Base-by-base conservation (phyloP, 2,113 vertebrate genomes). In the Gadus macrocephalus region DNA sequence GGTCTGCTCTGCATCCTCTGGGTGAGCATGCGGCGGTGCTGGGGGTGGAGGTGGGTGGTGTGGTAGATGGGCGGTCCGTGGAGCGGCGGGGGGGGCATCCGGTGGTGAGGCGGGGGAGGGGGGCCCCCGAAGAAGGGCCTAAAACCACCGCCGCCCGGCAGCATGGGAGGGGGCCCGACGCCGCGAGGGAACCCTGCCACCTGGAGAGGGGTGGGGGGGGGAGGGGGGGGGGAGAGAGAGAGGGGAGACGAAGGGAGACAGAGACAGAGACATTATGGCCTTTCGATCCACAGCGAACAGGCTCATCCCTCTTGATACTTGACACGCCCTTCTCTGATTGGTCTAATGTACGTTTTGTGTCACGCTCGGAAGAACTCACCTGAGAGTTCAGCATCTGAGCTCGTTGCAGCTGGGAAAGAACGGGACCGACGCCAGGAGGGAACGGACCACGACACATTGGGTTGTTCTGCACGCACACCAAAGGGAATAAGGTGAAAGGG, bases 21-120 rank as follows among this genome's bases (percentile, higher is more conserved):
- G 53, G 93, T 94, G 61, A 98, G 88, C 75, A 98, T 92, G 17
- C 97, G 92, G 0, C 95, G 94, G 74, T 98, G 97, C 88, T 98
- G 97, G 0, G 97, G 97, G 75, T 98, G 97, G 3, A 98, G 89
- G 70, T 98, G 95, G 69, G 96, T 98, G 2, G 97, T 96, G 77
- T 96, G 92, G 17, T 94, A 88, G 68, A 96, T 92, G 65, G 93
- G 76, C 84, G 76, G 93, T 66, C 80, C 79, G 16, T 91, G 87
- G 0, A 91, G 87, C 6, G 86, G 77, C 0, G 78, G 85, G 11
- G 79, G 87, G 64, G 92, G 84, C 85, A 94, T 53, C 81, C 86
- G 72, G 0, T 88, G 89, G 78, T 82, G 85, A 0, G 91, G 91
- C 0, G 20, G 20, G 20, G 93, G 93, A 60, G 94, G 92, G 0